Evolutionary conservation across 2,797 vertebrate species (phyloP).

Genomic region (Novumbra hubbsi): DNA sequence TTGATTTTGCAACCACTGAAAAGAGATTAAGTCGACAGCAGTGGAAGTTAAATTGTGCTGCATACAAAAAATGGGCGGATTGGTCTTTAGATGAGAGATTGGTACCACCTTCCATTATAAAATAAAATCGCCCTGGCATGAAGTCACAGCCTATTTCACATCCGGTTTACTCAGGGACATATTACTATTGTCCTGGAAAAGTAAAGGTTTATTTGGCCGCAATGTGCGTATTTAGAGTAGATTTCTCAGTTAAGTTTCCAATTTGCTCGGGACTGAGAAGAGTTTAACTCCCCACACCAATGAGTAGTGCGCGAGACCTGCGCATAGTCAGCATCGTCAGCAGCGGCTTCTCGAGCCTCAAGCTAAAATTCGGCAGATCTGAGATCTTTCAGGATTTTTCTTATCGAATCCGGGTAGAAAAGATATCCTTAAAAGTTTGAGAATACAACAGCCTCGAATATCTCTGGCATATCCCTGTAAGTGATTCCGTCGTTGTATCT

Average conservation of each 20-base stretch:
- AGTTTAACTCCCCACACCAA: conserved; percentile 83
- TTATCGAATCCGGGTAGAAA: conserved; percentile 61
- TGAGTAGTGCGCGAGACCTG: conserved; percentile 79
- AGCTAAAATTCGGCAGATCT: conserved; percentile 77
- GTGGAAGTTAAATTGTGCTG: conserved; percentile 92
- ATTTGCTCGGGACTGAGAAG: conserved; percentile 73
- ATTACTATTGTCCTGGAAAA: conserved; percentile 78
- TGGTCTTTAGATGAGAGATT: conserved; percentile 82
- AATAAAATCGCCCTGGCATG: conserved; percentile 85
- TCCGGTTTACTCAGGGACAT: conserved; percentile 83
- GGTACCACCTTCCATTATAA: conserved; percentile 88
- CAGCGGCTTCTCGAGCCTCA: conserved; percentile 74
- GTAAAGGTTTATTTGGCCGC: conserved; percentile 72
- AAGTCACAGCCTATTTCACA: conserved; percentile 85
- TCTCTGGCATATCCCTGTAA: conserved; percentile 62
- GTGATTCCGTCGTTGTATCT: conserved; percentile 49
- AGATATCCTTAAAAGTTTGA: conserved; percentile 72
- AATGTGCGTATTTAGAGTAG: conserved; percentile 59
- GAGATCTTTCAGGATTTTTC: conserved; percentile 74
- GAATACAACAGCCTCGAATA: conserved; percentile 48
- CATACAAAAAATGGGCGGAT: conserved; percentile 92
- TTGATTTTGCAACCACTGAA: conserved; percentile 79
- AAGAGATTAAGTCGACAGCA: conserved; percentile 85
- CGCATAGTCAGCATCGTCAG: conserved; percentile 77
- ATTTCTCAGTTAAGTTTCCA: conserved; percentile 65